Conservation (phyloP, 2,113 vertebrate species). For the Calyptommatus sinebrachiatus region DNA sequence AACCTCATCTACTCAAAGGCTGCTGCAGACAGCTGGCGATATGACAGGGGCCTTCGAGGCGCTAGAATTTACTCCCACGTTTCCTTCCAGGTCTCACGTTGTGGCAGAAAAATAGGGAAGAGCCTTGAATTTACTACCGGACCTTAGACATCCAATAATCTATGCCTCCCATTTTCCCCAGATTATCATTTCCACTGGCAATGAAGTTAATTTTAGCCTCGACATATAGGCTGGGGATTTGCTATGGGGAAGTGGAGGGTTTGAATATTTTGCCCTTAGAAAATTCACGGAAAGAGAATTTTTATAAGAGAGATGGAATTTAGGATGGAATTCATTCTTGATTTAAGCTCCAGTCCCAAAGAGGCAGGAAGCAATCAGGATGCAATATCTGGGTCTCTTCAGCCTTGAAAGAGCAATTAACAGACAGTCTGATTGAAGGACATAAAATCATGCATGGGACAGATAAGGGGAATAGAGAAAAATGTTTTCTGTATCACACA, state of each 20-base stretch:
- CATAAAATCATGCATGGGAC: no score
- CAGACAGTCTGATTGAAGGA: no score
- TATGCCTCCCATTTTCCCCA: slow-evolving; percentile 4
- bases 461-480: no score
- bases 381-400: no score
- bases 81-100: background rate
- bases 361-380: background rate
- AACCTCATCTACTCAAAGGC: slow-evolving; percentile 13
- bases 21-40: background rate
- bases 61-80: background rate
- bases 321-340: background rate
- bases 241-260: background rate
- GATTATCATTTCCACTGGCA: slow-evolving; percentile 11
- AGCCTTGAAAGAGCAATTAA: no score
- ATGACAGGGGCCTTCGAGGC: slow-evolving; percentile 21
- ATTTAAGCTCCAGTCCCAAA: background rate
- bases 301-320: background rate
- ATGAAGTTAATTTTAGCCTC: slow-evolving; percentile 15
- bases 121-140: background rate
- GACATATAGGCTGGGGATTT: background rate
- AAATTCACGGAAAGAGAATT: background rate
- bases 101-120: background rate
- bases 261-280: background rate
- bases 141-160: slow-evolving; percentile 6
- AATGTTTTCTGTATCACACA: no score